Percentiles rank a stretch among this genome's conserved stretches.
These are phyloP conservation scores for Augochlorella aurata DNA, from an alignment of 2,888 invertebrate genomes.

Conservation along the genomic window DNA sequence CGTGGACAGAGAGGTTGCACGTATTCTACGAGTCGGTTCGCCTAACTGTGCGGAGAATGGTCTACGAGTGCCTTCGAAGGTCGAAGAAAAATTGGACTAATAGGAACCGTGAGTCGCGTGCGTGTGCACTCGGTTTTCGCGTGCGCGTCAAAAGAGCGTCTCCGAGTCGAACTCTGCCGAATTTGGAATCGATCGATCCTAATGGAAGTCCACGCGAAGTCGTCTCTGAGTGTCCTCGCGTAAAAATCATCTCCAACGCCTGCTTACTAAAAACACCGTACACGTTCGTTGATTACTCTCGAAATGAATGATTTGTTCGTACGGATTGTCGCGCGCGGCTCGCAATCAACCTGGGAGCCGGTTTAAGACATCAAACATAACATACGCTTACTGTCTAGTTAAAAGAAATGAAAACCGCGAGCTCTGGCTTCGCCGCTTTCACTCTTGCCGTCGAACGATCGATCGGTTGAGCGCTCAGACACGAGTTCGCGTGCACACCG, in stretches of 20 bases:
- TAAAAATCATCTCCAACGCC: background rate
- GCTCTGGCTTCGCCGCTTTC: background rate
- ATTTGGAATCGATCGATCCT: background rate
- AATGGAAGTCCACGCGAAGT: background rate
- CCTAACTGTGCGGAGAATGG: slow-evolving; percentile 15
- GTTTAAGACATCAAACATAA: background rate
- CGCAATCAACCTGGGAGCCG: background rate
- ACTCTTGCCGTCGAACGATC: background rate
- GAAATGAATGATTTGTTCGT: background rate
- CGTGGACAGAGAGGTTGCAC: slow-evolving; percentile 5
- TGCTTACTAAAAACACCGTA: background rate
- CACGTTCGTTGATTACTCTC: background rate
- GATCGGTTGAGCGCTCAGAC: background rate
- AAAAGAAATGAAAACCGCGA: background rate
- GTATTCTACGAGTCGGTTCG: background rate
- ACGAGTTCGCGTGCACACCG: background rate
- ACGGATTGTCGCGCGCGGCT: background rate
- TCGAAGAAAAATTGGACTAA: slow-evolving; percentile 50
- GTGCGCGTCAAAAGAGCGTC: slow-evolving; percentile 14
- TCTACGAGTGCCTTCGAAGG: slow-evolving; percentile 21
- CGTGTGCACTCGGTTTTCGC: slow-evolving; percentile 12
- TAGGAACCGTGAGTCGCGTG: slow-evolving; percentile 58
- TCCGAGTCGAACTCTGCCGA: background rate
- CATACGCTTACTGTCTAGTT: background rate
- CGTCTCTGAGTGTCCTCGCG: background rate